Evolutionary conservation across 2,888 invertebrate species (phyloP).

Genomic region (Cantharis rufa): DNA sequence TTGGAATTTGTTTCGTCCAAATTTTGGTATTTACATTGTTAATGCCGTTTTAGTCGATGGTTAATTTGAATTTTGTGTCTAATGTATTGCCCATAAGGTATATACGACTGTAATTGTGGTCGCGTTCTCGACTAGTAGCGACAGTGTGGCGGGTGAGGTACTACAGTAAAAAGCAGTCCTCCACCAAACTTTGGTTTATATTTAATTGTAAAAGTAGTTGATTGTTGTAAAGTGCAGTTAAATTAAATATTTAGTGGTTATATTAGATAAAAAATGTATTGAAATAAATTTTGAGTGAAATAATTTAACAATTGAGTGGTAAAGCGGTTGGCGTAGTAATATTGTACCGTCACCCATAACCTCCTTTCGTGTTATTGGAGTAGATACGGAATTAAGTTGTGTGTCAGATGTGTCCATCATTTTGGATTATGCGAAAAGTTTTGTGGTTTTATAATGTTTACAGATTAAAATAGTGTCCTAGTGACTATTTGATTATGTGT

Average conservation of each 20-base stretch:
- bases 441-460: conserved; percentile 54
- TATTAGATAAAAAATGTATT: not conserved
- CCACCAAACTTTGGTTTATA: conserved; percentile 1
- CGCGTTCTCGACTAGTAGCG: conserved; percentile 37
- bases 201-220: not conserved
- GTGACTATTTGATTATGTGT: conserved; percentile 57
- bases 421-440: conserved; percentile 56
- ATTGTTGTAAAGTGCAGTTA: not conserved
- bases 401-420: conserved; percentile 68
- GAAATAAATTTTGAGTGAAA: not conserved
- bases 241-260: not conserved
- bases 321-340: conserved; percentile 63
- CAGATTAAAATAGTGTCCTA: conserved; percentile 49
- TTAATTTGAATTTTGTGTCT: conserved; percentile 47
- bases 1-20: not conserved
- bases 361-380: conserved; percentile 77
- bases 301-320: conserved; percentile 19
- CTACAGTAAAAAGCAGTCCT: conserved; percentile 52
- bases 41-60: not conserved
- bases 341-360: conserved; percentile 76
- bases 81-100: conserved; percentile 8
- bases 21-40: not conserved
- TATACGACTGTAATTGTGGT: conserved; percentile 4
- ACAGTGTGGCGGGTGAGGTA: conserved; percentile 49
- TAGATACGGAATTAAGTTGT: conserved; percentile 76